These are phyloP conservation scores for Cryptotis parvus DNA, from an alignment of 2,113 vertebrate species.

Conservation along the genomic window DNA sequence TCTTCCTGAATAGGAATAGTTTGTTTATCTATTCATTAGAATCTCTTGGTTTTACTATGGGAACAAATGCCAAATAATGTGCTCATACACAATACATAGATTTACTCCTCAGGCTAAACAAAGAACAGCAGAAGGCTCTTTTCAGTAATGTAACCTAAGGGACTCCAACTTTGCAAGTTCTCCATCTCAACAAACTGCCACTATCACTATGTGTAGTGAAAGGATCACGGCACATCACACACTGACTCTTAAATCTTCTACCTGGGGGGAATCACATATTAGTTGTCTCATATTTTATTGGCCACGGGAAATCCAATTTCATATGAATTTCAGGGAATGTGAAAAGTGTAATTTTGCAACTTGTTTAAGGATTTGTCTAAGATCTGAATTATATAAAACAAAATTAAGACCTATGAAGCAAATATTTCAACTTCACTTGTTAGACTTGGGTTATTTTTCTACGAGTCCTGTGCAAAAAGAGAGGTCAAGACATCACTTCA, in stretches of 20 bases:
- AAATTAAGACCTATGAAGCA: background rate
- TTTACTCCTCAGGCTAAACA: background rate
- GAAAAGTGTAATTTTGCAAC: background rate
- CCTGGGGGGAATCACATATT: background rate
- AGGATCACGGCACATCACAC: background rate
- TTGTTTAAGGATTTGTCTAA: background rate
- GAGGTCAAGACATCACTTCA: background rate
- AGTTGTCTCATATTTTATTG: background rate
- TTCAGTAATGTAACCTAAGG: background rate
- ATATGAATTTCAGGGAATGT: background rate
- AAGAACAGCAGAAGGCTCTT: background rate
- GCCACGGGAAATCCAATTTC: background rate
- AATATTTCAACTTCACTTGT: background rate
- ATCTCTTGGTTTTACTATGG: background rate
- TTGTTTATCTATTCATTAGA: background rate
- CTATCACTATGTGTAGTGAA: background rate
- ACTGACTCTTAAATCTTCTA: background rate
- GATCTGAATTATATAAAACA: background rate
- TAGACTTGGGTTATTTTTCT: background rate
- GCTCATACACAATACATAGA: background rate
- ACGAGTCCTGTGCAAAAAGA: background rate
- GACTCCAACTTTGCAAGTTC: background rate
- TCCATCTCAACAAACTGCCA: background rate
- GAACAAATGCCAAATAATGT: background rate
- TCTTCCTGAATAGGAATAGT: background rate